Base-by-base conservation (phyloP, 2,113 vertebrate species). In the Cynoglossus semilaevis region DNA sequence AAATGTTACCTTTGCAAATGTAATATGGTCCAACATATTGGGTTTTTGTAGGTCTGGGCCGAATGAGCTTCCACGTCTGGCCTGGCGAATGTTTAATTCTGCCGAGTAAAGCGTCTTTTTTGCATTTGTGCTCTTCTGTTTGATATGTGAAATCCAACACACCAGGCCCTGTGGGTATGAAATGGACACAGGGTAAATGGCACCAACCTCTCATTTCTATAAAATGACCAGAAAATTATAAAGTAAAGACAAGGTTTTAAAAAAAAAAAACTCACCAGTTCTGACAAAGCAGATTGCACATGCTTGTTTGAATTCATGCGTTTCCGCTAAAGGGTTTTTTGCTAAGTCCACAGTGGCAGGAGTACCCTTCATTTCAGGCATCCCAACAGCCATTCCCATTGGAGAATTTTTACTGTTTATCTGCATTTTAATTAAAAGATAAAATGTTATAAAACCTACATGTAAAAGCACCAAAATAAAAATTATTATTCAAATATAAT, bases 11-110 rank as follows among this genome's bases (percentile, higher is more conserved):
- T 97, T 98, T 98, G 85, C 97, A 99, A 88, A 99, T 94, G 90
- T 97, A 97, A 91, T 98, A 98, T 0, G 96, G 95, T 51, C 97
- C 97, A 63, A 96, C 93, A 77, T 99, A 98, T 70, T 97, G 95
- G 49, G 93, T 97, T 88, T 96, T 98, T 58, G 92, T 97, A 41
- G 97, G 96, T 80, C 95, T 93, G 7, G 95, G 94, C 12, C 97
- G 92, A 84, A 99, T 98, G 73, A 93, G 92, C 74, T 95, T 98
- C 96, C 96, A 99, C 13, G 81, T 88, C 80, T 92, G 92, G 88
- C 95, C 92, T 63, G 89, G 88, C 1, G 77, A 83, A 72, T 91
- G 93, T 81, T 94, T 98, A 69, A 92, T 89, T 86, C 94, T 90
- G 54, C 95, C 94, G 41, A 99, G 91, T 79, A 99, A 88, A 81